Base-by-base conservation (phyloP, 1,140 invertebrate species). In the Oryctes rhinoceros region DNA sequence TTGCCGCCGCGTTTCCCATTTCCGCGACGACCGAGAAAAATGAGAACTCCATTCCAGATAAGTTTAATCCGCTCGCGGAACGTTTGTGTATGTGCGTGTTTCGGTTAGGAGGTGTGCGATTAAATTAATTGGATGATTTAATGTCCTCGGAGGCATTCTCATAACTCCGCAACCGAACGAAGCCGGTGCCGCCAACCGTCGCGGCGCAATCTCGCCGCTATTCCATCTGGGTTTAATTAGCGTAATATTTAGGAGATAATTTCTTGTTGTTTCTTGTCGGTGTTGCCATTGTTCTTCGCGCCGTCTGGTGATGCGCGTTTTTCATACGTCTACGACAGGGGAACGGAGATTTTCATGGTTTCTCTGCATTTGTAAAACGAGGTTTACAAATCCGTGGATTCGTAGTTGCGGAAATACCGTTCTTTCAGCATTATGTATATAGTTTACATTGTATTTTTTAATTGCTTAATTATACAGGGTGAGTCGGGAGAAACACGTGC, bases 121-220 rank as follows among this genome's bases (percentile, higher is more conserved):
- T 59, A 59, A 59, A 59, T 59, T 59, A 59, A 59, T 59, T 59
- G 53, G 53, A 59, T 59, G 53, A 59, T 59, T 59, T 59, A 59
- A 18, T 59, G 53, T 59, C 53, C 53, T 59, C 53, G 53, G 53
- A 59, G 53, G 53, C 53, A 15, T 59, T 59, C 53, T 59, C 53
- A 59, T 59, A 59, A 59, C 6, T 59, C n/a, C 53, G 15, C 3
- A 59, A 15, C 15, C 18, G 53, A 59, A 18, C 18, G 53, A 59
- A 18, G 15, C 53, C n/a, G 5, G 53, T 59, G 53, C 53, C 53
- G 53, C 53, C 53, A 59, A 59, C 53, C 15, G 15, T 59, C 53
- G 53, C 53, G 7, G 3, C 53, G 53, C 53, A 59, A 59, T 59
- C 53, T 59, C 53, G 13, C 53, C 18, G 5, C 53, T 59, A 59